Conservation (phyloP, 2,888 invertebrate genomes). For the Balanococcus diminutus region DNA sequence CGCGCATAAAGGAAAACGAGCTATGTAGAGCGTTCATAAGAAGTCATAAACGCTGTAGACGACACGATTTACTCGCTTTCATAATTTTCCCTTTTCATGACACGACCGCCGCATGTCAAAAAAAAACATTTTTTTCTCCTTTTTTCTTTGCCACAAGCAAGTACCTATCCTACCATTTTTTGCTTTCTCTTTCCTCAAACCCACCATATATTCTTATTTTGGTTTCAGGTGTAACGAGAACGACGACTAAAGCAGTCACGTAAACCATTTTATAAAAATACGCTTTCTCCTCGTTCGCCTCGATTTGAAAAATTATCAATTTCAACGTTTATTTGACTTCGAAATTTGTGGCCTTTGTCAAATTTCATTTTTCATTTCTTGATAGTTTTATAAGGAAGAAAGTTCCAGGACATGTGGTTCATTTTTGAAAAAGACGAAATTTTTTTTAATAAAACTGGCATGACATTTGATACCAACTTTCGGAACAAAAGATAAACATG, state of each 20-base stretch:
- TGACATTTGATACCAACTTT: no score
- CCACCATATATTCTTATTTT: no score
- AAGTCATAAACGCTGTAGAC: background rate
- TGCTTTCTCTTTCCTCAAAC: background rate
- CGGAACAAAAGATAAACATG: no score
- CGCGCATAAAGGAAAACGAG: background rate
- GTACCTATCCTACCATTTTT: background rate
- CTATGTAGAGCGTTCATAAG: slow-evolving; percentile 20
- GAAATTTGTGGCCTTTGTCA: background rate
- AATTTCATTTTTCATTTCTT: background rate
- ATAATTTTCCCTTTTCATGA: background rate
- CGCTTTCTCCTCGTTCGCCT: no score
- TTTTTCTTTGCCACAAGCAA: background rate
- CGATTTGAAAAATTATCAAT: slow-evolving; percentile 22
- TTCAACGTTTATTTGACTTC: background rate
- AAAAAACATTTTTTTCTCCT: background rate
- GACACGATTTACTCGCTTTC: slow-evolving; percentile 23
- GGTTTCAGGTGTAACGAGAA: background rate
- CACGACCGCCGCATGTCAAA: background rate
- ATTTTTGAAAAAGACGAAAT: background rate
- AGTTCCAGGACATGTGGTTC: background rate
- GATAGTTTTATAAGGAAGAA: background rate
- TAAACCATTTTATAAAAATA: no score
- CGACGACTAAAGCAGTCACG: background rate
- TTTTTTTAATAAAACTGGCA: background rate